A percentile compares a stretch with the other conserved stretches of the same genome.
These are phyloP conservation scores for Esox lucius DNA, from an alignment of 2,797 vertebrate genomes.

Conservation along the genomic window DNA sequence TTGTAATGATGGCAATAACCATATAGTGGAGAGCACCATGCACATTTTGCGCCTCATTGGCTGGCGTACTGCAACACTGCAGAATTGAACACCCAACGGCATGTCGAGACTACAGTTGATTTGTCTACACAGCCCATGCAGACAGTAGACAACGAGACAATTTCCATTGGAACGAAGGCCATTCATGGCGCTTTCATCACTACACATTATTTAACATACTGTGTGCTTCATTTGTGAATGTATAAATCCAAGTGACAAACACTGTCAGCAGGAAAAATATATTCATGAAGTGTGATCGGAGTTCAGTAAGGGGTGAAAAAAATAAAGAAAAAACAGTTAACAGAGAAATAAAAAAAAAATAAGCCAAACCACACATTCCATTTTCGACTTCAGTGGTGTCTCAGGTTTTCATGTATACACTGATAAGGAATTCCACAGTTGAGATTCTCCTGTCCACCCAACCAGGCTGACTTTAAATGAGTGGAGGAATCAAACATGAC, in stretches of 20 bases:
- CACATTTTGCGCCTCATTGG: slow-evolving; percentile 64
- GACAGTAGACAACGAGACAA: background rate
- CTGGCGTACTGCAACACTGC: slow-evolving; percentile 51
- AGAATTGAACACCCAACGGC: slow-evolving; percentile 40
- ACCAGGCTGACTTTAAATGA: slow-evolving; percentile 56
- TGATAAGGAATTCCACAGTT: slow-evolving; percentile 10
- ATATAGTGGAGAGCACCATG: slow-evolving; percentile 30
- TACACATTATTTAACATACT: background rate
- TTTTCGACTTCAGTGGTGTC: background rate
- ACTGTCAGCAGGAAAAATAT: slow-evolving; percentile 43
- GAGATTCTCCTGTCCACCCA: slow-evolving; percentile 17
- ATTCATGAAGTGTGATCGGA: slow-evolving; percentile 47
- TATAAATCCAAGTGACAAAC: slow-evolving; percentile 60
- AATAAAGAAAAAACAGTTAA: slow-evolving; percentile 39
- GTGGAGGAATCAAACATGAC: slow-evolving; percentile 44
- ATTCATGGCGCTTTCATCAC: background rate
- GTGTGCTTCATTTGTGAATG: slow-evolving; percentile 29
- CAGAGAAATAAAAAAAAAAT: slow-evolving; percentile 23
- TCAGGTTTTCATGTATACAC: slow-evolving; percentile 36
- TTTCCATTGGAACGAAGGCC: background rate
- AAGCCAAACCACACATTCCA: background rate
- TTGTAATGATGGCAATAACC: slow-evolving; percentile 39
- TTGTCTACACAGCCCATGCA: background rate
- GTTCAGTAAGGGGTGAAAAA: slow-evolving; percentile 26
- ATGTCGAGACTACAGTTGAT: slow-evolving; percentile 6